A percentile compares a stretch with the other conserved stretches of the same genome.
Conservation (phyloP, 1,140 invertebrate species). For the Thaumatotibia leucotreta region DNA sequence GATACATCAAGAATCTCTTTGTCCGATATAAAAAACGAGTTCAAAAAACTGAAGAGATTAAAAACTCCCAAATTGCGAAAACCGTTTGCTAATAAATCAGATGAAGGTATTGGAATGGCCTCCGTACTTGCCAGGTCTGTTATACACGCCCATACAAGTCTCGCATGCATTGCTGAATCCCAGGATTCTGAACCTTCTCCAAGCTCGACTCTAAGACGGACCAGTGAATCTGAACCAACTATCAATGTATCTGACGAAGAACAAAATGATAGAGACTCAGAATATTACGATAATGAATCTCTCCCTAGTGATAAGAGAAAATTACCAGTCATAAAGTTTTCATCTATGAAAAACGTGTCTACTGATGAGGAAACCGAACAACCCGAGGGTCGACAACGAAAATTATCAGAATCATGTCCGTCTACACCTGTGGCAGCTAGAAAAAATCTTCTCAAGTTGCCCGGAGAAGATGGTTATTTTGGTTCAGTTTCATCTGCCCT, state of each 20-base stretch:
- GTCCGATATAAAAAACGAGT: slow-evolving; percentile 64
- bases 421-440: slow-evolving; percentile 56
- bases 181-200: slow-evolving; percentile 74
- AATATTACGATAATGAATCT: slow-evolving; percentile 12
- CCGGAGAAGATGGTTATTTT: slow-evolving; percentile 55
- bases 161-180: slow-evolving; percentile 78
- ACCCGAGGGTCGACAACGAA: slow-evolving; percentile 30
- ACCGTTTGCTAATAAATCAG: slow-evolving; percentile 68
- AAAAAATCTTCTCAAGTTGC: slow-evolving; percentile 64
- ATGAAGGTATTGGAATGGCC: slow-evolving; percentile 79
- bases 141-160: slow-evolving; percentile 77
- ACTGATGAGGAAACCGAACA: slow-evolving; percentile 24
- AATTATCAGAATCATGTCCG: slow-evolving; percentile 68
- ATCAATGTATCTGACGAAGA: slow-evolving; percentile 46
- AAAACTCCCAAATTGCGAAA: slow-evolving; percentile 77
- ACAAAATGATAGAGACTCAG: slow-evolving; percentile 18
- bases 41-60: slow-evolving; percentile 59
- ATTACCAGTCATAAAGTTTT: slow-evolving; percentile 56
- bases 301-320: slow-evolving; percentile 22
- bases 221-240: slow-evolving; percentile 62
- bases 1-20: slow-evolving; percentile 66
- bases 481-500: slow-evolving; percentile 65
- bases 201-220: slow-evolving; percentile 56
- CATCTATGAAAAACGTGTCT: slow-evolving; percentile 61
- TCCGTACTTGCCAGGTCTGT: slow-evolving; percentile 81